phyloP scores from a whole-genome alignment of 2,888 invertebrate genomes.

The Mamestra brassicae region DNA sequence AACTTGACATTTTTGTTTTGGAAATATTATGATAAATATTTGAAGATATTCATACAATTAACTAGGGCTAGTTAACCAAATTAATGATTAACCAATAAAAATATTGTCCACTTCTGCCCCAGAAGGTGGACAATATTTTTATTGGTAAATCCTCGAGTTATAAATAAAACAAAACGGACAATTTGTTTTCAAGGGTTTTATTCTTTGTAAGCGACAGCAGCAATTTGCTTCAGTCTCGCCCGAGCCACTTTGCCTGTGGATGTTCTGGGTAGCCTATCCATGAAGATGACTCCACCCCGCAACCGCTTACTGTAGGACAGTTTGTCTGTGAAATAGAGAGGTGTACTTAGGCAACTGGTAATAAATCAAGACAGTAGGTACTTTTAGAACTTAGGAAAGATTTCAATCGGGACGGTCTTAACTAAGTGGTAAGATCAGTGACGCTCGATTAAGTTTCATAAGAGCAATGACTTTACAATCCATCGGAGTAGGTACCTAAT shows the following conservation, averaged over 20 bases:
- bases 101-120: no score
- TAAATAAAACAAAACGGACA: background rate
- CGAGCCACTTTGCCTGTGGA: conserved; percentile 77
- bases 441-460: no score
- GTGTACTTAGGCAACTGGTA: background rate
- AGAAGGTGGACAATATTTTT: no score
- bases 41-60: no score
- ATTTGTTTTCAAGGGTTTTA: conserved; percentile 32
- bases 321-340: conserved; percentile 69
- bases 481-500: no score
- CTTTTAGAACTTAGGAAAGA: background rate
- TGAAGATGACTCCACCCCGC: conserved; percentile 81
- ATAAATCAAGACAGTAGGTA: background rate
- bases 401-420: background rate
- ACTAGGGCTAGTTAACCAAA: no score
- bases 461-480: no score
- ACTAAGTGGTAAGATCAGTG: no score
- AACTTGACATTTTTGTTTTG: no score
- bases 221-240: conserved; percentile 65
- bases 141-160: no score
- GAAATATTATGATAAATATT: no score
- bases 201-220: conserved; percentile 60
- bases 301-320: conserved; percentile 78
- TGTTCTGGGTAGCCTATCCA: conserved; percentile 76
- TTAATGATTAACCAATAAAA: no score